Percentiles rank a stretch among this genome's conserved stretches.
These are phyloP conservation scores for Auanema sp. DNA, from an alignment of 2,888 invertebrate genomes.

Conservation along the genomic window DNA sequence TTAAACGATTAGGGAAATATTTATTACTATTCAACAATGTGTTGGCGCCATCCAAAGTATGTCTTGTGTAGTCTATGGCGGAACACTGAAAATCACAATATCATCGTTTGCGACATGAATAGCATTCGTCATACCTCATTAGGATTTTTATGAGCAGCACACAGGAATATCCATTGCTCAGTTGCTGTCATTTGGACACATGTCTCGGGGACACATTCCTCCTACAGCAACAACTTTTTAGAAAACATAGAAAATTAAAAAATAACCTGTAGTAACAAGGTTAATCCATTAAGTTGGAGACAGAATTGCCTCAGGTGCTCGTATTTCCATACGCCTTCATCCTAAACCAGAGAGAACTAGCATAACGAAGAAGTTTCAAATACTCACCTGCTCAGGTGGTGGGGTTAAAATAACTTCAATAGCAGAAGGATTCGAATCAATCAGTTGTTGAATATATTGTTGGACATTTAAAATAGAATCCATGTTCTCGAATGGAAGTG, in stretches of 20 bases:
- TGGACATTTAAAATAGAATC: constrained; percentile 97
- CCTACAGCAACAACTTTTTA: constrained; percentile 64
- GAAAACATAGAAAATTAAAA: neutral
- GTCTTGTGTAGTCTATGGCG: constrained; percentile 97
- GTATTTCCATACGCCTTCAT: constrained; percentile 90
- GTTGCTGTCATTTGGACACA: constrained; percentile 99
- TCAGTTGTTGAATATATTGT: constrained; percentile 96
- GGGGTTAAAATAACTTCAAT: constrained; percentile 91
- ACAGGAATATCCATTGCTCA: constrained; percentile 99
- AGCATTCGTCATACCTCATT: constrained; percentile 75
- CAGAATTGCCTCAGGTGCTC: constrained; percentile 96
- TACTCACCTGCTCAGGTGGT: constrained; percentile 73
- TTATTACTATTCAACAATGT: constrained; percentile 98
- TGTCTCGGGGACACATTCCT: constrained; percentile 92
- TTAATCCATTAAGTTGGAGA: constrained; percentile 98
- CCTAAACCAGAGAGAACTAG: constrained; percentile 26
- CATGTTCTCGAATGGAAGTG: constrained; percentile 96
- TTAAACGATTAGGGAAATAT: constrained; percentile 98
- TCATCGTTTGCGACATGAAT: neutral
- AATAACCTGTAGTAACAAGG: constrained; percentile 83
- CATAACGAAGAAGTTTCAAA: neutral
- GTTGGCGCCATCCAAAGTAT: constrained; percentile 97
- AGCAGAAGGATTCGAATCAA: constrained; percentile 86
- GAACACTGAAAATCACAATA: constrained; percentile 74
- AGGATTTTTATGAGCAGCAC: constrained; percentile 99